A percentile compares a stretch with the other conserved stretches of the same genome.
phyloP scores from a whole-genome alignment of 2,113 vertebrate species.

The Pimephales promelas region DNA sequence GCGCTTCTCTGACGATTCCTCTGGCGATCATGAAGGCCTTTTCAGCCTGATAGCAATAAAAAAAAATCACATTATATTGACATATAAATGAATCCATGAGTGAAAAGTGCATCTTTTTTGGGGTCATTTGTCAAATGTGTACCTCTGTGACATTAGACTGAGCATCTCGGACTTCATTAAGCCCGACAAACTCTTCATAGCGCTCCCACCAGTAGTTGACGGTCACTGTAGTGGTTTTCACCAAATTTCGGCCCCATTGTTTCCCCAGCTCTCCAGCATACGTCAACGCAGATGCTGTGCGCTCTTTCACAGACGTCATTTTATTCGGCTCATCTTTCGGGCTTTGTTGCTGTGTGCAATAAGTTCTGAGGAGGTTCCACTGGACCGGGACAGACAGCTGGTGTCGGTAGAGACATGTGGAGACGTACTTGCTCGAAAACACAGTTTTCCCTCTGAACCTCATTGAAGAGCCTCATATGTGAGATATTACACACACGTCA shows the following conservation, averaged over 20 bases:
- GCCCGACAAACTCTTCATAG: constrained; percentile 95
- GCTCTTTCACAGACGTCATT: constrained; percentile 63
- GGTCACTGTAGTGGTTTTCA: constrained; percentile 66
- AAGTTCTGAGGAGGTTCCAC: constrained; percentile 65
- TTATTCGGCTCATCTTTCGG: constrained; percentile 62
- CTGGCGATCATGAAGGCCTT: constrained; percentile 93
- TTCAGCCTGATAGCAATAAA: constrained; percentile 82
- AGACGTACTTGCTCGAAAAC: constrained; percentile 66
- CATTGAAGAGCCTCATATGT: constrained; percentile 62
- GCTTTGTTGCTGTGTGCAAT: constrained; percentile 70
- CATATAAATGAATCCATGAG: background rate
- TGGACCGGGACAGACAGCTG: constrained; percentile 61
- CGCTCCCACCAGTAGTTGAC: constrained; percentile 86
- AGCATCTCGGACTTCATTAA: constrained; percentile 88
- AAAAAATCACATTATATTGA: background rate
- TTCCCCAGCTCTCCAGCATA: constrained; percentile 74
- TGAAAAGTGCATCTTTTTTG: background rate
- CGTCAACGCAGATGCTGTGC: constrained; percentile 61
- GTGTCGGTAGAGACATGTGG: constrained; percentile 62
- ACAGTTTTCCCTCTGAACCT: constrained; percentile 69
- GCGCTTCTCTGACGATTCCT: constrained; percentile 88
- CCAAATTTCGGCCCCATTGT: constrained; percentile 74
- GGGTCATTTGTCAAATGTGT: constrained; percentile 50
- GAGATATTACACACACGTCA: background rate
- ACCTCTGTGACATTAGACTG: constrained; percentile 93